Base-by-base conservation (phyloP, 2,888 invertebrate species). In the Chrysolina americana region DNA sequence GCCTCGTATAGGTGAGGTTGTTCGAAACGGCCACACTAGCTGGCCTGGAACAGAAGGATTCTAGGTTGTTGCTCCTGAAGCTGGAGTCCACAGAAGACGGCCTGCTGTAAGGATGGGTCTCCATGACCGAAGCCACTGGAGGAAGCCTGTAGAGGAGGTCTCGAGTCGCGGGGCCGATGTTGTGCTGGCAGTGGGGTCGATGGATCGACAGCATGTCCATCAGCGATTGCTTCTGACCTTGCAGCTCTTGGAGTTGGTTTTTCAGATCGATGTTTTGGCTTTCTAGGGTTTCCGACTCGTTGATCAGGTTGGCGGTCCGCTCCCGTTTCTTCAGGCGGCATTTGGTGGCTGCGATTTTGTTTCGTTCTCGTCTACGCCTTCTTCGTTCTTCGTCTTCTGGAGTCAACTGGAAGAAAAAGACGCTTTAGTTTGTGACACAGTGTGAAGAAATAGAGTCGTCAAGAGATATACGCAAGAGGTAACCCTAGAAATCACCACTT, bases 261-360 rank as follows among this genome's bases (percentile, higher is more conserved):
- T 96, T 96, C 76, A 96, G 89, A 84, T 95, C 94, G 76, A 94
- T 92, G 86, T 96, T 96, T 89, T 96, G 96, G 71, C 92, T 93
- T 87, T 96, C 96, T 76, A 96, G 89, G 68, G 93, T 92, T 88
- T 96, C 96, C 68, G 96, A 95, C 89, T 97, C 96, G 78, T 93
- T 93, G 81, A 96, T 94, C 81, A 97, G 89, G 85, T 96, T 96
- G 82, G 93, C 93, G 1, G 96, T 96, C 80, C 95, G 92, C 86
- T 96, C 96, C 50, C 97, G 93, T 87, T 97, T 97, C 91, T 97
- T 97, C 91, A 97, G 92, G 80, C 97, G 92, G 86, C 97, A 97
- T 88, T 97, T 97, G 13, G 97, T 97, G 74, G 97, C 97, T 68
- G 97, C 97, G 79, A 97, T 95, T 90, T 97, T 97, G 88, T 97